Evolutionary conservation across 1,140 invertebrate species (phyloP), one percentile per base, ranked within the genome.

Genomic region (Pseudomyrmex gracilis): DNA sequence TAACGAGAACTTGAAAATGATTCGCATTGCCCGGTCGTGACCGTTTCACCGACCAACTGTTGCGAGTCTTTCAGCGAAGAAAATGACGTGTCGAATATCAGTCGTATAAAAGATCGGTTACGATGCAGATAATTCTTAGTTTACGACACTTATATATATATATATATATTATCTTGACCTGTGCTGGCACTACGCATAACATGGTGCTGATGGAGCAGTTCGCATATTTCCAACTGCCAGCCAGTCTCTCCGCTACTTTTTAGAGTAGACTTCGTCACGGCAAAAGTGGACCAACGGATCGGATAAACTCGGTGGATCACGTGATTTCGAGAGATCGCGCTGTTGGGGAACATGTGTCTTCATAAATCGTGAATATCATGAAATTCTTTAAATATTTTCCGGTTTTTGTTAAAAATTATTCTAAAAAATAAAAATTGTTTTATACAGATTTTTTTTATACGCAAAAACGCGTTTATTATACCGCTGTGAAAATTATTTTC

Each of bases 1-100:
- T 58, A 51, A 57, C 61, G 17, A 58, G 61, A 78, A 66, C 5
- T 58, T 34, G 34, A 34, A 34, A 47, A 74, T 17, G 47, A 77
- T 67, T 43, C 24, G 12, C 20, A 43, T 12, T 49, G 57, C 3
- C 0, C 47, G 47, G 4, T 61, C 22, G 58, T 17, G 24, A 9
- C 55, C 51, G 24, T 67, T 64, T 63, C 51, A 12, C 0, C 15
- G 17, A 45, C 24, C 1, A 53, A 55, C 45, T 67, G 51, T 45
- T 24, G 64, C 17, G 15, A 67, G 20, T 20, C n/a, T n/a, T 24
- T 20, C 49, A 34, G 17, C 24, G 17, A 47, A n/a, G 1, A 53
- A 34, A 9, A 66, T 55, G 3, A 51, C 67, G 20, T 22, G 66
- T 68, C 66, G 66, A 15, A 15, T 13, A 34, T 34, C 43, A 22